Base-by-base conservation (phyloP, 35 echinoderm and acorn worm genomes). In the Acanthaster planci region DNA sequence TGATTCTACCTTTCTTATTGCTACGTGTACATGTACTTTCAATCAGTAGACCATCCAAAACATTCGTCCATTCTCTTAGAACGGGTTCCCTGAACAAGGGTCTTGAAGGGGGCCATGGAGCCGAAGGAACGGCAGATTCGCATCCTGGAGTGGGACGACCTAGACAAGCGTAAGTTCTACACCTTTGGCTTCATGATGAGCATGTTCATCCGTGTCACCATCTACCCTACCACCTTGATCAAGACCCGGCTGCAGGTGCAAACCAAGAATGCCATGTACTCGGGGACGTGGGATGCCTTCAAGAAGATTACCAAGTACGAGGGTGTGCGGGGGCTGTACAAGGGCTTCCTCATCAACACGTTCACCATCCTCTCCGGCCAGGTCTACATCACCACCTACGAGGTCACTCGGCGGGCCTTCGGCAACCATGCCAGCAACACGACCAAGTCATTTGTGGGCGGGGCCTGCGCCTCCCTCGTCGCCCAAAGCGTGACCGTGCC, bases 181-280 rank as follows among this genome's bases (percentile, higher is more conserved):
- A 50, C 55, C 7, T 93, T 90, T 78, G 88, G 95, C 27, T 40
- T 88, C 42, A 79, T 86, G 26, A 60, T 98, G 51, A 89, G 90
- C 9, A 77, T 91, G 34, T 75, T 80, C 37, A 90, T 98, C 75
- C 88, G 95, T 30, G 81, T 64, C 5, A 79, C 86, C 10, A 84
- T 97, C 38, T 98, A 93, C 72, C 95, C 95, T 42, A 83, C 88
- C 59, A 87, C 78, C 53, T 79, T 98, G 26, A 90, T 93, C 80
- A 93, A 98, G 83, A 98, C 95, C 2, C 82, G 91, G 79, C 88
- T 98, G 2, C 95, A 98, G 82, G 88, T 98, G 2, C 95, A 98
- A 55, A 90, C 38, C 17, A 56, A 88, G 26, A 93, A 98, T 37
- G 57, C 88, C 12, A 31, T 88, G 32, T 98, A 93, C 78, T 84